phyloP scores from a whole-genome alignment of 2,113 vertebrate species.

The Trachemys scripta region DNA sequence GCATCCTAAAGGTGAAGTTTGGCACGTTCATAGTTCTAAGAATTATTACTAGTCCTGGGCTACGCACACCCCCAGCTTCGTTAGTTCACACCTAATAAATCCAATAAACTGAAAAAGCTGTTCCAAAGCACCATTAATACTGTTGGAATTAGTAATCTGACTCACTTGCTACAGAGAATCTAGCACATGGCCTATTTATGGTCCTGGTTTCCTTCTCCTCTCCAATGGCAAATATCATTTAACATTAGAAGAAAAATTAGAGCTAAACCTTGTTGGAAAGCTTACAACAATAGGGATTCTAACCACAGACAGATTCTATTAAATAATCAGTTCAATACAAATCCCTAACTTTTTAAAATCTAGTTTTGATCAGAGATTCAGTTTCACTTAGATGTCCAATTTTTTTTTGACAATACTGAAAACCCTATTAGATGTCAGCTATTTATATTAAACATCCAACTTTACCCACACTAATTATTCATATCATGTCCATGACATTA shows the following conservation, averaged over 20 bases:
- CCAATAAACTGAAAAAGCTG: neutral
- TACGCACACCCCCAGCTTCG: neutral
- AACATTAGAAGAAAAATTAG: conserved; percentile 3
- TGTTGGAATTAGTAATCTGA: neutral
- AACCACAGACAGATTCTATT: neutral
- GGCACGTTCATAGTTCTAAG: neutral
- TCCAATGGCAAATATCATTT: neutral
- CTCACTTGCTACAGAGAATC: neutral
- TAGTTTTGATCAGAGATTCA: neutral
- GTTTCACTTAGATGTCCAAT: neutral
- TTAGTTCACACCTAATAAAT: neutral
- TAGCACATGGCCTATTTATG: rapidly evolving
- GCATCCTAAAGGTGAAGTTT: neutral
- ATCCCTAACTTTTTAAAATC: neutral
- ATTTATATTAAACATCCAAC: neutral
- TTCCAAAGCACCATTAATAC: neutral
- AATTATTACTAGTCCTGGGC: neutral
- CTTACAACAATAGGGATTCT: neutral
- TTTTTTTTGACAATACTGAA: neutral
- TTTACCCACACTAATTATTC: neutral
- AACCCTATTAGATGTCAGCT: neutral
- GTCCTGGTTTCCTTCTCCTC: neutral
- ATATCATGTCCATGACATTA: neutral
- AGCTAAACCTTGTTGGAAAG: neutral
- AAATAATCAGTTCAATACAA: neutral